phyloP scores from a whole-genome alignment of 2,113 vertebrate genomes.

The Romanogobio albipinnatus region DNA sequence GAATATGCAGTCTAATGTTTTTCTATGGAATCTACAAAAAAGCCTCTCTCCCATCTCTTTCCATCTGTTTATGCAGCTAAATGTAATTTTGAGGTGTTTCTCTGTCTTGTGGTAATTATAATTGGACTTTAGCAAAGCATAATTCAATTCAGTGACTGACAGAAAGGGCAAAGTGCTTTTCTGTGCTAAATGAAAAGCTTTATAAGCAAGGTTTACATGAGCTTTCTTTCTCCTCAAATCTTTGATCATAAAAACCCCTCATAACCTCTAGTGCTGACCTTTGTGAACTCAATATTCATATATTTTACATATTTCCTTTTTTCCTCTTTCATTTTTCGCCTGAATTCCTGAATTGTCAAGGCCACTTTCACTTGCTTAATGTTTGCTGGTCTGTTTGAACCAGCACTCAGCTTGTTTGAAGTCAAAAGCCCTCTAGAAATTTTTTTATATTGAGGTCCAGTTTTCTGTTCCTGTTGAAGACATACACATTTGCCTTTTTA shows the following conservation, averaged over 20 bases:
- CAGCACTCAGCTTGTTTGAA: background rate
- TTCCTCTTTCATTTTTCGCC: constrained; percentile 3
- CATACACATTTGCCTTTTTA: too few species aligned
- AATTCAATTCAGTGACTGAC: constrained; percentile 23
- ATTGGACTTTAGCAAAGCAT: background rate
- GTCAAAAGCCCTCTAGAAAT: background rate
- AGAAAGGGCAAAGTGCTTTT: constrained; percentile 9
- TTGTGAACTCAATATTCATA: constrained; percentile 5
- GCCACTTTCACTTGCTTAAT: background rate
- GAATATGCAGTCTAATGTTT: constrained; percentile 8
- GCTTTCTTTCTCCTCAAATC: background rate
- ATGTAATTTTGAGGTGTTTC: constrained; percentile 31
- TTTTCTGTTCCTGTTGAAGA: too few species aligned
- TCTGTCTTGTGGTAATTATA: constrained; percentile 30
- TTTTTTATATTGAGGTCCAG: too few species aligned
- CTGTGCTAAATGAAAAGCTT: background rate
- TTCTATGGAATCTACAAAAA: constrained; percentile 33
- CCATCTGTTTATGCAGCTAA: constrained; percentile 40
- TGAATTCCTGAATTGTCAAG: constrained; percentile 1
- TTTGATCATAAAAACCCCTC: background rate
- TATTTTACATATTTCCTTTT: background rate
- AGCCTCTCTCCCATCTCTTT: background rate
- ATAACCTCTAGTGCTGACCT: background rate
- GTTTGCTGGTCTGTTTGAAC: constrained; percentile 13
- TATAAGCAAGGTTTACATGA: background rate